A percentile compares a stretch with the other conserved stretches of the same genome.
Evolutionary conservation across 1,140 invertebrate species (phyloP).

Genomic region (Caenorhabditis inopinata): DNA sequence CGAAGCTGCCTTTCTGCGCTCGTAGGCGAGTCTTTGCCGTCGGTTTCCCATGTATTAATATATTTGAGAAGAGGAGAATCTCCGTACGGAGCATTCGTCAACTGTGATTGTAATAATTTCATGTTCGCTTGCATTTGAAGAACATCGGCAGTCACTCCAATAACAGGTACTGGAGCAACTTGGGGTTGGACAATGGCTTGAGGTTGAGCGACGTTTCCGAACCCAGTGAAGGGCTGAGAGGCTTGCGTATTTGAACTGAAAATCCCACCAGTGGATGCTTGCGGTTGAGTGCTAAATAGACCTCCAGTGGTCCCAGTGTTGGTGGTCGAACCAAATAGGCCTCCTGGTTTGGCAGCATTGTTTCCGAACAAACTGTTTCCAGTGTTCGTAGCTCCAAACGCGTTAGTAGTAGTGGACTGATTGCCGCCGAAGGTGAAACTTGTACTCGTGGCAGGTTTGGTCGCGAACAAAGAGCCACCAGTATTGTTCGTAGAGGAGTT

Average conservation of each 20-base stretch:
- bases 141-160: constrained; percentile 32
- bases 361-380: constrained; percentile 27
- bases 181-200: neutral
- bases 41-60: neutral
- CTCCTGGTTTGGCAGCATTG: constrained; percentile 28
- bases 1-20: constrained; percentile 4
- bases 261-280: constrained; percentile 12
- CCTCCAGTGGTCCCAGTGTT: constrained; percentile 21
- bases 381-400: neutral
- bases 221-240: neutral
- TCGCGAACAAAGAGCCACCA: neutral
- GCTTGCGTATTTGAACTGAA: constrained; percentile 42
- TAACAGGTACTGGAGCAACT: constrained; percentile 14
- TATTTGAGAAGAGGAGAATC: constrained; percentile 50
- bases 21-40: neutral
- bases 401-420: neutral
- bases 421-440: neutral
- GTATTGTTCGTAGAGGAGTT: neutral
- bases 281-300: constrained; percentile 18
- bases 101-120: constrained; percentile 35
- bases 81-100: constrained; percentile 44
- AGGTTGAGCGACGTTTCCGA: constrained; percentile 1
- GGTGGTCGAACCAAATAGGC: constrained; percentile 3
- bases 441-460: neutral
- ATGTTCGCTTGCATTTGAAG: constrained; percentile 39